phyloP scores from a whole-genome alignment of 2,797 vertebrate species.

The Gallinago stenura region DNA sequence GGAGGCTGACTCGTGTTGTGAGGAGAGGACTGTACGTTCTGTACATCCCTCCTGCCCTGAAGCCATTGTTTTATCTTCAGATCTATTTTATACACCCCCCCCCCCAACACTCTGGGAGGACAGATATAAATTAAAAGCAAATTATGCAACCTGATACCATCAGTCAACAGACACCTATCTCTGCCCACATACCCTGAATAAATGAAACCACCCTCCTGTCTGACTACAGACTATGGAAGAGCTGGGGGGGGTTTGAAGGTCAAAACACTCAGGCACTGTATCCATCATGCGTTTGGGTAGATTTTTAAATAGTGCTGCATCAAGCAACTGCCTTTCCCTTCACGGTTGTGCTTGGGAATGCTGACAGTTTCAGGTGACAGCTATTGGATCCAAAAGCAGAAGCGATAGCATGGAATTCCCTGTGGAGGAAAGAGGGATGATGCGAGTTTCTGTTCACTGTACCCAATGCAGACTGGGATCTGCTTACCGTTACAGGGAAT shows the following conservation, averaged over 20 bases:
- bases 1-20: neutral
- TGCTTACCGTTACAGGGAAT: neutral
- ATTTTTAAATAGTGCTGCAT: constrained; percentile 11
- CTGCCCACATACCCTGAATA: neutral
- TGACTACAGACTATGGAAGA: neutral
- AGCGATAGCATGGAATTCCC: neutral
- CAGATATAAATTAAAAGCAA: constrained; percentile 61
- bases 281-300: constrained; percentile 20
- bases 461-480: neutral
- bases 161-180: constrained; percentile 37
- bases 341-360: neutral
- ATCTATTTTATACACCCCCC: constrained; percentile 4
- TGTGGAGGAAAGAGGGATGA: neutral
- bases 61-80: constrained; percentile 30
- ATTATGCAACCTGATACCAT: constrained; percentile 56
- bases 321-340: neutral
- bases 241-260: constrained; percentile 14
- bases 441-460: neutral
- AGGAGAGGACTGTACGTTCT: neutral
- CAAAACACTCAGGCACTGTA: neutral
- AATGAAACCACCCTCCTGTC: neutral
- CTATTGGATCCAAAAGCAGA: constrained; percentile 25
- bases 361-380: constrained; percentile 24
- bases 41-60: neutral
- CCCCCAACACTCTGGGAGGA: neutral